Evolutionary conservation across 2,888 invertebrate species (phyloP).

Genomic region (Chromoteleia sp.): DNA sequence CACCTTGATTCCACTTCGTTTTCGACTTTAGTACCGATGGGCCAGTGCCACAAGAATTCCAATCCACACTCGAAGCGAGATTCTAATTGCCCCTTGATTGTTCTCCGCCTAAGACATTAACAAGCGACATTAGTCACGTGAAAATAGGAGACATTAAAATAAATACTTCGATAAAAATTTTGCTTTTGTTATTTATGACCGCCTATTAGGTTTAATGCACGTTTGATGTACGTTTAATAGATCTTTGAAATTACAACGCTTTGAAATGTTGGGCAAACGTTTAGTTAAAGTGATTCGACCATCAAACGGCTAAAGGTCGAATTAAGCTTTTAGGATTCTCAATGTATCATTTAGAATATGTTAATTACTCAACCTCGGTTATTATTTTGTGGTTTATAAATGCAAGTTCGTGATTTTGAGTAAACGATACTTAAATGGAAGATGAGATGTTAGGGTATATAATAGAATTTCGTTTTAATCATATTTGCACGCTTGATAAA

Average conservation of each 20-base stretch:
- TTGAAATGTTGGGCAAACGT: slow-evolving; percentile 21
- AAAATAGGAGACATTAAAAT: slow-evolving; percentile 40
- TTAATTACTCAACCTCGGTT: slow-evolving; percentile 8
- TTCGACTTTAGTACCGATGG: slow-evolving; percentile 62
- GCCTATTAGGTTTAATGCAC: slow-evolving; percentile 46
- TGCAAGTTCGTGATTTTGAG: slow-evolving; percentile 2
- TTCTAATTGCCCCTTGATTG: slow-evolving; percentile 50
- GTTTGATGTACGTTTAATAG: slow-evolving; percentile 61
- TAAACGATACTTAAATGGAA: slow-evolving; percentile 21
- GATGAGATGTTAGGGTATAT: slow-evolving; percentile 11
- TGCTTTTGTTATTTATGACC: slow-evolving; percentile 32
- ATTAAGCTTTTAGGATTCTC: slow-evolving; percentile 31
- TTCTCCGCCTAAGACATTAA: slow-evolving; percentile 50
- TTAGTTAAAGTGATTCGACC: slow-evolving; percentile 26
- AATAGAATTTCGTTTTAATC: slow-evolving; percentile 1
- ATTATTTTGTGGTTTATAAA: slow-evolving; percentile 18
- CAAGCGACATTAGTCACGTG: slow-evolving; percentile 50
- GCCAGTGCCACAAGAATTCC: slow-evolving; percentile 52
- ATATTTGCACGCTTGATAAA: no score
- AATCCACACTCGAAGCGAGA: slow-evolving; percentile 45
- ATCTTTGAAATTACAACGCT: slow-evolving; percentile 20
- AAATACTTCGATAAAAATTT: slow-evolving; percentile 30
- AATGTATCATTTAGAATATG: slow-evolving; percentile 37
- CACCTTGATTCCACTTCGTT: slow-evolving; percentile 73
- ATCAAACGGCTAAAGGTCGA: slow-evolving; percentile 29